Evolutionary conservation across 2,888 invertebrate species (phyloP), one percentile per base, ranked within the genome.

Genomic region (Theretra japonica): DNA sequence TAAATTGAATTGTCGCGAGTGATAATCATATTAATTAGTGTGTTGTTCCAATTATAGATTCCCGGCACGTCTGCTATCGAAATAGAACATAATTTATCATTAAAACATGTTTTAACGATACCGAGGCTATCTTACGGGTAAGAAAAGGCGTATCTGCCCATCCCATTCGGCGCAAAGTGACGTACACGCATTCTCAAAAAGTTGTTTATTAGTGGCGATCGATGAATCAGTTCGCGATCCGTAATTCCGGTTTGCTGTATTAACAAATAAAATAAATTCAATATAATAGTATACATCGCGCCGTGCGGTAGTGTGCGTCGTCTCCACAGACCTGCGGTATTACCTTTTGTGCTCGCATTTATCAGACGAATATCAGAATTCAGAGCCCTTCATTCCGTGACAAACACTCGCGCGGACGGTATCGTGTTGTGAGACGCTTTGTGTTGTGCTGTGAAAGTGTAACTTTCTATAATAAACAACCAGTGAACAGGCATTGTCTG

Each of bases 401-500:
- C 76, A 79, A 82, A 78, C 82, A 75, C 77, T 79, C 77, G 70
- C 75, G 76, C 75, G 78, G 78, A 73, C 73, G 75, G 77, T 72
- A 74, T 73, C 71, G 74, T 56, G 73, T 72, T 72, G 81, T 77
- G 76, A 75, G 73, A 73, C 71, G 77, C 75, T 77, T 79, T 82
- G 82, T 78, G 80, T 80, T 75, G 74, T 73, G 72, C 77, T 79
- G 89, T 84, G 88, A 90, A 90, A 89, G 89, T 87, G 82, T 77
- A 77, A 86, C 89, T 91, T 91, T 90, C 90, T 89, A 88, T 77
- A 80, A 82, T 41, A 41, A 41, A 41, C 41, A 41, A 56, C 72
- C 75, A 75, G 74, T 76, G 59, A 59, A 70, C 56, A 70, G 53
- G 50, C 50, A 73, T 74, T 73, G 69, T 74, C 62, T 72, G 71